Base-by-base conservation (phyloP, 2,113 vertebrate species). In the Gallinago paraguaiae region DNA sequence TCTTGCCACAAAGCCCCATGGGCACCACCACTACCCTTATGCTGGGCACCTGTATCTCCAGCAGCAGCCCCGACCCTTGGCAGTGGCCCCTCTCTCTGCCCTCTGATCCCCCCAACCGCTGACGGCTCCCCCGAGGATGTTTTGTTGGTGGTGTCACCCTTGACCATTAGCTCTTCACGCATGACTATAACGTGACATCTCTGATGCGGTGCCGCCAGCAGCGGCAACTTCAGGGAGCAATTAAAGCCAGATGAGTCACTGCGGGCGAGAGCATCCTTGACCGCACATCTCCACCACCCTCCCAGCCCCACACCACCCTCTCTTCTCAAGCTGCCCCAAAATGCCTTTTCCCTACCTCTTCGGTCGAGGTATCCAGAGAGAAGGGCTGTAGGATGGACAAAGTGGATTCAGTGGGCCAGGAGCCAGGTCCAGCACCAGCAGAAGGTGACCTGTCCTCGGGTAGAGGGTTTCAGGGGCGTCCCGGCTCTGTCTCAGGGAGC, bases 101-200 rank as follows among this genome's bases (percentile, higher is more conserved):
- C 86, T 93, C 86, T 91, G 89, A 72, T 94, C 39, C 17, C 19
- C 51, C 3, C 37, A 3, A 0, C 68, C 14, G 11, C 90, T 83
- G 84, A 92, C 96, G 94, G 86, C 61, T 88, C 50, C 95, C 86
- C 94, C 4, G 27, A 33, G 83, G 86, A 93, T 96, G 89, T 95
- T 95, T 95, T 93, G 87, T 45, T 85, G 86, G 60, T 87, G n/a
- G 84, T 75, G 90, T 92, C 81, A 81, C 61, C 61, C 86, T 81
- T 91, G 84, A 88, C 93, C 87, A 84, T 67, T 48, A 77, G 68
- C 67, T 95, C 86, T 92, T 69, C 83, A 77, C 16, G 77, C 71
- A 85, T 93, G 96, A 86, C 82, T 77, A 43, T 83, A 95, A 54
- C 33, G 31, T 91, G 93, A 92, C 82, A 78, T 78, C 60, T 92